phyloP scores from a whole-genome alignment of 35 echinoderm and acorn worm genomes.

The Strongylocentrotus purpuratus region DNA sequence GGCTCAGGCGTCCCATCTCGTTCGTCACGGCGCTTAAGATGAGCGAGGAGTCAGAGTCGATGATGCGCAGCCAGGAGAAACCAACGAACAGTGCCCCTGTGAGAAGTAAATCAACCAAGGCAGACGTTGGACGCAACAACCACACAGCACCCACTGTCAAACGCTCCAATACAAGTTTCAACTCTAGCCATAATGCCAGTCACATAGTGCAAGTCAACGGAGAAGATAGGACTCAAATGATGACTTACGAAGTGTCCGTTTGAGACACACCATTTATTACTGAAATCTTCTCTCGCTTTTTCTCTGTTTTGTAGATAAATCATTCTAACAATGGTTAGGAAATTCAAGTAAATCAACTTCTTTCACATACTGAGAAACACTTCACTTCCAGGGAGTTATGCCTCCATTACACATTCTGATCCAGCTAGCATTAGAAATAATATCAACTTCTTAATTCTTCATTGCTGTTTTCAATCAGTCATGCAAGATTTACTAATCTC shows the following conservation, averaged over 20 bases:
- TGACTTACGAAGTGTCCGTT: conserved; percentile 85
- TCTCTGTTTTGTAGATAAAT: neutral
- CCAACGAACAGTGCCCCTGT: conserved; percentile 4
- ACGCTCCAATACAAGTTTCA: conserved; percentile 25
- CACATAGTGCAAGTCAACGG: conserved; percentile 49
- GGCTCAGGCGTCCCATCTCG: conserved; percentile 86
- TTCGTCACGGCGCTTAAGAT: conserved; percentile 95
- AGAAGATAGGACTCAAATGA: conserved; percentile 66
- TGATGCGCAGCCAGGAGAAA: conserved; percentile 47
- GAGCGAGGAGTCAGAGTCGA: conserved; percentile 75
- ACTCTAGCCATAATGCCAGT: neutral
- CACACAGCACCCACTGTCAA: conserved; percentile 27
- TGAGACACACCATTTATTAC: conserved; percentile 46
- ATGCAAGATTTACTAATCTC: neutral
- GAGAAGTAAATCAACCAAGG: conserved; percentile 22
- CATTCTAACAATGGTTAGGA: neutral
- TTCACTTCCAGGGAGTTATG: neutral
- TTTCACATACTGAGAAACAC: neutral
- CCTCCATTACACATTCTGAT: neutral
- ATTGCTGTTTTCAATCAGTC: neutral
- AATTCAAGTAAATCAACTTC: neutral
- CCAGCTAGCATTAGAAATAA: neutral
- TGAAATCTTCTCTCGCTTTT: neutral
- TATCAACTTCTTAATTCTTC: neutral
- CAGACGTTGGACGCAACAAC: conserved; percentile 54